phyloP scores from a whole-genome alignment of 64 coral and sea anemone species.

The Stylophora pistillata region DNA sequence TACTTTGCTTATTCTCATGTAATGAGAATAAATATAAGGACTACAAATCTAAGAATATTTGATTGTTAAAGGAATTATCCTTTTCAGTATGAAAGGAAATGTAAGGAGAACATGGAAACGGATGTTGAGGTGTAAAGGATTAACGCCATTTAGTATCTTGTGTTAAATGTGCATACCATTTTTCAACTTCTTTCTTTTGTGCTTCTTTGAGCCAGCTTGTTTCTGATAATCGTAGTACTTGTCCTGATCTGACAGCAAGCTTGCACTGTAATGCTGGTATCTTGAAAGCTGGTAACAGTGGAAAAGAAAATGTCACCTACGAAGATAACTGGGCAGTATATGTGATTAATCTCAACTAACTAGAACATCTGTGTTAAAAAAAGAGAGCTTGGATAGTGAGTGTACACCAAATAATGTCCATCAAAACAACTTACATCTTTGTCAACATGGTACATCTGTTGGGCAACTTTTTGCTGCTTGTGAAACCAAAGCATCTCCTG shows the following conservation, averaged over 20 bases:
- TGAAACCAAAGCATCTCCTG: constrained; percentile 91
- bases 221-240: constrained; percentile 88
- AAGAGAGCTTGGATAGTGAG: not conserved
- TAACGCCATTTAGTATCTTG: not conserved
- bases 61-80: no score
- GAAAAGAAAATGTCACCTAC: not conserved
- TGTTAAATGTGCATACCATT: constrained; percentile 54
- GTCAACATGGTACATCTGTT: constrained; percentile 68
- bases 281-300: constrained; percentile 57
- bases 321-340: not conserved
- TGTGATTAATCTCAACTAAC: no score
- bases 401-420: no score
- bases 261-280: constrained; percentile 88
- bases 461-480: constrained; percentile 81
- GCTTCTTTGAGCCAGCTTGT: constrained; percentile 69
- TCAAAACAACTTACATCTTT: constrained; percentile 70
- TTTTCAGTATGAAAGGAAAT: no score
- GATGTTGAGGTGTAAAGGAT: not conserved
- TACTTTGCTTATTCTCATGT: no score
- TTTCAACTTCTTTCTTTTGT: constrained; percentile 78
- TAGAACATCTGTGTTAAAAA: not conserved
- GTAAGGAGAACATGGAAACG: no score
- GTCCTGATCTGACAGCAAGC: constrained; percentile 83
- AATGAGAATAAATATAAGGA: no score
- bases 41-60: no score